These are phyloP conservation scores for Prionailurus bengalensis DNA, from an alignment of 2,113 vertebrate genomes.

Conservation along the genomic window DNA sequence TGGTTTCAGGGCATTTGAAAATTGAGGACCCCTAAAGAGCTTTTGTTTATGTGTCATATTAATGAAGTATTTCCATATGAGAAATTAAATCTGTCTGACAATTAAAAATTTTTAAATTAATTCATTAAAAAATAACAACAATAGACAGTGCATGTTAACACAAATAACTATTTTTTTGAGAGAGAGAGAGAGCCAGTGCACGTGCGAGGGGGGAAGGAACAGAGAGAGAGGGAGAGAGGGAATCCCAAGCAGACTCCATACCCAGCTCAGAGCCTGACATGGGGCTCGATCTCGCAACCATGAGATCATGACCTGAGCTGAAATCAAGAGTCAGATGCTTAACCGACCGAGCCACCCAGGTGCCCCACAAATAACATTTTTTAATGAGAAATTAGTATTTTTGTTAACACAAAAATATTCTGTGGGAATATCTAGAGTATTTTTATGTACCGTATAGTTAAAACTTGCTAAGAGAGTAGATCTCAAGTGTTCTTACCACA, in stretches of 20 bases:
- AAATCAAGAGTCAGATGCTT: too few relatives aligned
- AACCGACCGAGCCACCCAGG: too few relatives aligned
- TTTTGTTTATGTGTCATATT: not conserved
- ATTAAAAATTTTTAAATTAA: not conserved
- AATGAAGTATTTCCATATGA: not conserved
- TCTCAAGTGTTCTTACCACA: not conserved
- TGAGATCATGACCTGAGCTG: too few relatives aligned
- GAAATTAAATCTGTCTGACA: conserved; percentile 2
- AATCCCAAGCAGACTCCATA: too few relatives aligned
- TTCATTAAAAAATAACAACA: not conserved
- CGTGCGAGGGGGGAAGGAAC: too few relatives aligned
- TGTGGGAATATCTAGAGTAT: not conserved
- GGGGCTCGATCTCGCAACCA: too few relatives aligned
- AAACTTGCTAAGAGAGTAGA: not conserved
- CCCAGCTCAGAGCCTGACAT: too few relatives aligned
- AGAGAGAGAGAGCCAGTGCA: too few relatives aligned
- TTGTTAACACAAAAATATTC: conserved; percentile 27
- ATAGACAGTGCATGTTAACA: not conserved
- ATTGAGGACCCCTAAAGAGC: not conserved
- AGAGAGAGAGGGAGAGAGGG: too few relatives aligned
- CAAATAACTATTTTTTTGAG: not conserved
- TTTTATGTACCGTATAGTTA: not conserved
- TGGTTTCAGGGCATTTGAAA: not conserved
- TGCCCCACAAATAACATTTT: not conserved
- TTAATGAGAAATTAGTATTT: not conserved